Evolutionary conservation across 2,797 vertebrate species (phyloP).

Genomic region (Intellagama lesueurii): DNA sequence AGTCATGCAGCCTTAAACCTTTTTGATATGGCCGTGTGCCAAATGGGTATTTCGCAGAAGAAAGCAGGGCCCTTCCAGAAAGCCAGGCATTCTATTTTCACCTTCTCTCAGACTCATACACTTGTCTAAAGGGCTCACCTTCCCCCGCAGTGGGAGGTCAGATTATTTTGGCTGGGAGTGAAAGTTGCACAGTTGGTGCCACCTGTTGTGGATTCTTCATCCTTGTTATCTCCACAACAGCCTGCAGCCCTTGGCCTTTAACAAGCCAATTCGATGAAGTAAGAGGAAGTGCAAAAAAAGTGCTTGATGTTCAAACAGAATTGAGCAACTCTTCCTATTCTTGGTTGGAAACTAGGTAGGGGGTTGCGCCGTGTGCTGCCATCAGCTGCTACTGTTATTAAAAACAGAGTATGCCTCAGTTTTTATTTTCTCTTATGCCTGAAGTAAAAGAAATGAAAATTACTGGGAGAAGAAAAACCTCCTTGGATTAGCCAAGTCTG

Average conservation of each 20-base stretch:
- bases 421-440: not conserved
- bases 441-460: not conserved
- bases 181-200: conserved; percentile 54
- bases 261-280: conserved; percentile 35
- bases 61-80: not conserved
- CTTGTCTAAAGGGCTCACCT: conserved; percentile 13
- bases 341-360: conserved; percentile 14
- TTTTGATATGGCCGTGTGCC: not conserved
- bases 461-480: not conserved
- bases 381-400: conserved; percentile 37
- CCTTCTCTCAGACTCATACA: conserved; percentile 25
- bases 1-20: not conserved
- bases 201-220: conserved; percentile 55
- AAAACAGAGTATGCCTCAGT: conserved; percentile 29
- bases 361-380: conserved; percentile 37
- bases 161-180: conserved; percentile 39
- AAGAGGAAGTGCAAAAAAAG: conserved; percentile 40
- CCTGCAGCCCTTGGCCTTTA: conserved; percentile 59
- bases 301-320: conserved; percentile 52
- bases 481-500: not conserved
- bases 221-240: conserved; percentile 57
- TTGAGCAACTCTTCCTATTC: conserved; percentile 45
- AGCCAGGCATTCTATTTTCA: not conserved
- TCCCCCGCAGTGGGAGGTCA: conserved; percentile 36
- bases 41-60: not conserved